These are phyloP conservation scores for Champsocephalus esox DNA, from an alignment of 2,797 vertebrate genomes.

Conservation along the genomic window DNA sequence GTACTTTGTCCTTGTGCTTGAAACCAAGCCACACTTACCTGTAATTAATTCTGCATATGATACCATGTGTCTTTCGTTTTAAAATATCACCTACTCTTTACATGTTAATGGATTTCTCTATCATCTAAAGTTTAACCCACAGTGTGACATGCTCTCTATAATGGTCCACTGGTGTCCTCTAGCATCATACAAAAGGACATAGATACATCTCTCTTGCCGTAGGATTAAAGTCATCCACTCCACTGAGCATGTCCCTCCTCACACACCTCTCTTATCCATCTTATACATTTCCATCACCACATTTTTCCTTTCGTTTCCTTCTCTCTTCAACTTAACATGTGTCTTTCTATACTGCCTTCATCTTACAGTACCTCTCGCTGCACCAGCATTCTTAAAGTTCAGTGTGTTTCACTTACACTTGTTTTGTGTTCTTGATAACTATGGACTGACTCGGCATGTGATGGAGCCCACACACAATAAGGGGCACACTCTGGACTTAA, in stretches of 20 bases:
- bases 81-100: background rate
- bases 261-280: background rate
- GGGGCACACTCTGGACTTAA: too few relatives aligned
- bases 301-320: conserved; percentile 14
- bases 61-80: background rate
- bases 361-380: background rate
- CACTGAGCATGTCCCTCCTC: conserved; percentile 32
- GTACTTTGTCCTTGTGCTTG: conserved; percentile 6
- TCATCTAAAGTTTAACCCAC: background rate
- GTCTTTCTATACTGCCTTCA: conserved; percentile 12
- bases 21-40: background rate
- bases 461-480: too few relatives aligned
- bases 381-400: background rate
- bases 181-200: conserved; percentile 41
- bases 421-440: too few relatives aligned
- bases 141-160: conserved; percentile 3
- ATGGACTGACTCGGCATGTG: too few relatives aligned
- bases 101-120: conserved; percentile 4
- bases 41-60: background rate
- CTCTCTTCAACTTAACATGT: conserved; percentile 3
- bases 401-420: background rate
- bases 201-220: conserved; percentile 59
- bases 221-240: conserved; percentile 44
- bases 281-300: conserved; percentile 9
- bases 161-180: conserved; percentile 58